phyloP scores from a whole-genome alignment of 2,888 invertebrate genomes.

The Prenolepis imparis region DNA sequence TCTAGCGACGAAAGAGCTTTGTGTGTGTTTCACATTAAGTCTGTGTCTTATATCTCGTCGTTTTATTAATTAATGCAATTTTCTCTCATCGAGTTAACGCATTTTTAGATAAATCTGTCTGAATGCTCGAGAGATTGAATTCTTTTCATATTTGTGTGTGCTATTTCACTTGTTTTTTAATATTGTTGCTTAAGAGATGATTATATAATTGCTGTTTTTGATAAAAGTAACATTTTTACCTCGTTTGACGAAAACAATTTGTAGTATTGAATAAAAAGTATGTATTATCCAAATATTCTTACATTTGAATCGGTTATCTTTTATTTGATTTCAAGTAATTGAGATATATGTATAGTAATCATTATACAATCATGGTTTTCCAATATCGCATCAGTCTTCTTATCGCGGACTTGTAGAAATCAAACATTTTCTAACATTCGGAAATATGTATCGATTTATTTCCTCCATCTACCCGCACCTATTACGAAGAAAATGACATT shows the following conservation, averaged over 20 bases:
- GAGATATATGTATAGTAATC: not conserved
- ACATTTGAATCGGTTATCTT: not conserved
- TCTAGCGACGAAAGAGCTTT: conserved; percentile 10
- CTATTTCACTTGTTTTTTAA: not conserved
- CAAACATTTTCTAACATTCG: not conserved
- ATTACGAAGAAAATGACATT: not conserved
- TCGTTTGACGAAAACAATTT: not conserved
- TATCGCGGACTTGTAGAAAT: not conserved
- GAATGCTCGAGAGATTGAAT: not conserved
- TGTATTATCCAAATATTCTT: not conserved
- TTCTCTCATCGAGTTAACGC: not conserved
- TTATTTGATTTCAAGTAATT: conserved; percentile 10
- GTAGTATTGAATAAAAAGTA: not conserved
- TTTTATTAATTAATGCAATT: conserved; percentile 20
- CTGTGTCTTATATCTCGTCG: not conserved
- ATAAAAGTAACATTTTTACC: not conserved
- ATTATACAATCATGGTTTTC: no score
- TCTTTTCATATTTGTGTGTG: not conserved
- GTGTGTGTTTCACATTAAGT: not conserved
- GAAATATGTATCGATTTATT: conserved; percentile 29
- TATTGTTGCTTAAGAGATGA: not conserved
- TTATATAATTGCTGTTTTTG: not conserved
- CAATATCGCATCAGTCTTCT: conserved; percentile 30
- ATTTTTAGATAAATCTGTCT: conserved; percentile 1
- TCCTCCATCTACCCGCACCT: not conserved